phyloP scores from a whole-genome alignment of 2,888 invertebrate genomes.

The Dioctria rufipes region DNA sequence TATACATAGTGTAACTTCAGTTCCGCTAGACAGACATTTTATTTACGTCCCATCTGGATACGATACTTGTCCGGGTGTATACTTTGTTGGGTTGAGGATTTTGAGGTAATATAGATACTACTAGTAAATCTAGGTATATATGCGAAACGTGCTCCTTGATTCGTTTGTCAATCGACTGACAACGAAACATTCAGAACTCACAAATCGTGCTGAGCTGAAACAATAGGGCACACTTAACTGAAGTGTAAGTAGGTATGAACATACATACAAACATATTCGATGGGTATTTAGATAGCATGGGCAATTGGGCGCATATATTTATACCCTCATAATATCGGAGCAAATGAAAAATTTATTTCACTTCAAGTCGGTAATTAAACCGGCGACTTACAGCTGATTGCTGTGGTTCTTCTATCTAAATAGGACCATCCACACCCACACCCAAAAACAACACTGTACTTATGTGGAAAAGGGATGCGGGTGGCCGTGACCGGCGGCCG shows the following conservation, averaged over 20 bases:
- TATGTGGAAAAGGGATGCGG: constrained; percentile 5
- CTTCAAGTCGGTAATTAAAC: constrained; percentile 2
- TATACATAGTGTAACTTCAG: constrained; percentile 33
- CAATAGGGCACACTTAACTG: constrained; percentile 21
- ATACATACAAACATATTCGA: too few relatives aligned
- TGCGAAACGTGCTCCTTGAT: constrained; percentile 36
- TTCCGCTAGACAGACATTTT: constrained; percentile 52
- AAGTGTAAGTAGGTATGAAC: background rate
- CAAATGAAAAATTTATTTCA: constrained; percentile 24
- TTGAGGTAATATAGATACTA: too few relatives aligned
- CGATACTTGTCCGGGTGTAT: background rate
- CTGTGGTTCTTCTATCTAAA: background rate
- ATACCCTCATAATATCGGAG: constrained; percentile 28
- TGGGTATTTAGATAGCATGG: background rate
- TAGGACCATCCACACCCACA: constrained; percentile 1
- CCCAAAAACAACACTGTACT: background rate
- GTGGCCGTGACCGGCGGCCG: constrained; percentile 4
- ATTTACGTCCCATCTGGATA: constrained; percentile 49
- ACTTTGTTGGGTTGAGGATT: constrained; percentile 16
- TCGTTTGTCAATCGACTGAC: constrained; percentile 33
- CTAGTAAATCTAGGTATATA: background rate
- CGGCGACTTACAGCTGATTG: constrained; percentile 37
- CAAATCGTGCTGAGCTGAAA: constrained; percentile 1
- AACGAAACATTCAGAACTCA: background rate
- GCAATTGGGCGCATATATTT: background rate